These are phyloP conservation scores for Labroides dimidiatus DNA, from an alignment of 2,797 vertebrate species.

Conservation along the genomic window DNA sequence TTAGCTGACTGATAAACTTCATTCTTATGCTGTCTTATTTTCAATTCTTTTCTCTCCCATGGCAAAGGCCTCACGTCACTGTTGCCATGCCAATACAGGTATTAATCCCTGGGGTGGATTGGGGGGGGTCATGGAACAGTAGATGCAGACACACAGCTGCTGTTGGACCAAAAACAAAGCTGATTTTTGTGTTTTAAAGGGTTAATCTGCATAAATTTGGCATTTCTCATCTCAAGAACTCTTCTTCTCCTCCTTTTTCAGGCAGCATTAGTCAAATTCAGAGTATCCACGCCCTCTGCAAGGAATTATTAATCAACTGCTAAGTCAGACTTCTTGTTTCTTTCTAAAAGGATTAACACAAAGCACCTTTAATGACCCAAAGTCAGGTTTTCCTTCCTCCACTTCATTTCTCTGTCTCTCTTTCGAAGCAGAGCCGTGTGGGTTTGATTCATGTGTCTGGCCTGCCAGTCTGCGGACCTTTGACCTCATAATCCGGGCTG, in stretches of 20 bases:
- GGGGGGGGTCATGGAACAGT: constrained; percentile 37
- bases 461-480: constrained; percentile 38
- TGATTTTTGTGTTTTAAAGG: too few species aligned
- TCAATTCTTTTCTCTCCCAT: constrained; percentile 49
- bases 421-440: background rate
- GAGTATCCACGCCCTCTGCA: constrained; percentile 15
- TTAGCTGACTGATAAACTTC: too few species aligned
- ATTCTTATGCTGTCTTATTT: background rate
- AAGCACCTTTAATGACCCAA: constrained; percentile 44
- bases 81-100: constrained; percentile 74
- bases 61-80: constrained; percentile 61
- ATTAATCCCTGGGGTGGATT: constrained; percentile 63
- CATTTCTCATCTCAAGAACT: too few species aligned
- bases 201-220: too few species aligned
- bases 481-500: constrained; percentile 46
- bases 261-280: constrained; percentile 3
- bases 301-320: constrained; percentile 29
- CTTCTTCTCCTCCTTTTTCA: too few species aligned
- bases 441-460: constrained; percentile 58
- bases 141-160: constrained; percentile 18
- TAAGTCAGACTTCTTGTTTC: background rate
- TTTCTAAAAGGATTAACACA: constrained; percentile 43
- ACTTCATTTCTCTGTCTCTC: constrained; percentile 5
- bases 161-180: background rate
- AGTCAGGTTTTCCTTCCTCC: background rate